phyloP scores from a whole-genome alignment of 2,113 vertebrate species.

The Pelvicachromis taeniatus region DNA sequence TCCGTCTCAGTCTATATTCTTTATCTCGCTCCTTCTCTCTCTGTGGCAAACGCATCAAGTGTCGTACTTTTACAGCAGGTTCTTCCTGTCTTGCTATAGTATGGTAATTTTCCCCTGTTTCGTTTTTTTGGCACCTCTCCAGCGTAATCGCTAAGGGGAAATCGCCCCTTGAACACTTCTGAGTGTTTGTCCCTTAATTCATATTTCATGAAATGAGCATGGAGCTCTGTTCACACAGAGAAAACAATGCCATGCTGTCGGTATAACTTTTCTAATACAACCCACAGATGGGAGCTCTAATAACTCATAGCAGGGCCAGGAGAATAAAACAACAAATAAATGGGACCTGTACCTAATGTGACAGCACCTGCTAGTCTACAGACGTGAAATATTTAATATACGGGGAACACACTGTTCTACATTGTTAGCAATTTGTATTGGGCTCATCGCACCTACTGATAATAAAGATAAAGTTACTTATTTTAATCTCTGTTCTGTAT shows the following conservation, averaged over 20 bases:
- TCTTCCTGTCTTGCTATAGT: not conserved
- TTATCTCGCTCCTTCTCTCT: not conserved
- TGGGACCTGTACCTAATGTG: not conserved
- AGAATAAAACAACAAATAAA: constrained; percentile 12
- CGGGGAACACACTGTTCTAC: not conserved
- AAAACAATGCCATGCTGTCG: constrained; percentile 20
- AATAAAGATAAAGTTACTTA: not conserved
- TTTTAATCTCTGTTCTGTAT: not conserved
- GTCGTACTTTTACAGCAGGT: constrained; percentile 4
- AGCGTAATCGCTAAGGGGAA: constrained; percentile 46
- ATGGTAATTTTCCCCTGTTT: constrained; percentile 29
- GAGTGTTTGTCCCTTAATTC: constrained; percentile 47
- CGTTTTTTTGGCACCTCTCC: constrained; percentile 21
- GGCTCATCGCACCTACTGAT: not conserved
- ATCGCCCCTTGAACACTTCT: constrained; percentile 41
- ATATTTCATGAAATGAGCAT: constrained; percentile 36
- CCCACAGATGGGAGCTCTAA: constrained; percentile 36
- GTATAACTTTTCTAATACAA: constrained; percentile 35
- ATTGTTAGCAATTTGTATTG: not conserved
- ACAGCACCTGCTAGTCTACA: not conserved
- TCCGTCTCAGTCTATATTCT: not conserved
- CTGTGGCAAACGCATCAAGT: not conserved
- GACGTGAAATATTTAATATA: not conserved
- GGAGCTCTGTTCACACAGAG: constrained; percentile 27
- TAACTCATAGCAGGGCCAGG: not conserved